Conservation (phyloP, 2,797 vertebrate genomes). For the Epinephelus malabaricus region DNA sequence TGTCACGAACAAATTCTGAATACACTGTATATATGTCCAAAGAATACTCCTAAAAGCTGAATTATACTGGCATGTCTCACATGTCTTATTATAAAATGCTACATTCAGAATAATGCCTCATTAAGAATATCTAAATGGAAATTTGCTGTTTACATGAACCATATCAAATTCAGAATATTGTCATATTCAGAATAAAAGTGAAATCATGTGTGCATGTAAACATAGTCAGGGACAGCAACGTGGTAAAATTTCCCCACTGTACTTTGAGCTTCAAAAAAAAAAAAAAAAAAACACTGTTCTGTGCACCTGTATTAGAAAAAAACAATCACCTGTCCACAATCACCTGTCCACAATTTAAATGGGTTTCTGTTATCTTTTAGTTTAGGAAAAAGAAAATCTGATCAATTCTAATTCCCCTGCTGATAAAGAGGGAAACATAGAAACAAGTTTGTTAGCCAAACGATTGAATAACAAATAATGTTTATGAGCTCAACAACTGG, state of each 20-base stretch:
- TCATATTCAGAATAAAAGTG: too few relatives aligned
- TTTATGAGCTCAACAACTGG: not conserved
- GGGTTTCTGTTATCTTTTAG: conserved; percentile 11
- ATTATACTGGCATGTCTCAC: too few relatives aligned
- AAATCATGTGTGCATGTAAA: too few relatives aligned
- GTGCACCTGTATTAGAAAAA: not conserved
- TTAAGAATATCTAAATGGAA: too few relatives aligned
- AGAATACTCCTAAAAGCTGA: too few relatives aligned
- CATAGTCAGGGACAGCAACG: not conserved
- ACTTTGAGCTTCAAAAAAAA: not conserved
- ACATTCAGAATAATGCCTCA: too few relatives aligned
- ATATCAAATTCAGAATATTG: too few relatives aligned
- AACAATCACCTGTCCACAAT: not conserved
- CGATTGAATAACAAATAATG: not conserved
- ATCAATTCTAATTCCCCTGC: conserved; percentile 9
- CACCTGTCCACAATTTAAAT: not conserved
- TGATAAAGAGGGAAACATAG: not conserved
- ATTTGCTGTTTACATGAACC: too few relatives aligned
- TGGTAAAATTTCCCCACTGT: not conserved
- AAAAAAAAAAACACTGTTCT: not conserved
- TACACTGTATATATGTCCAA: too few relatives aligned
- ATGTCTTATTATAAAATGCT: too few relatives aligned
- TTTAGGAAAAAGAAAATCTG: not conserved
- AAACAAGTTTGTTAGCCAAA: conserved; percentile 4
- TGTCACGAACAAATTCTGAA: too few relatives aligned